These are phyloP conservation scores for Bryconaethiops microstoma DNA, from an alignment of 2,797 vertebrate species.

Conservation along the genomic window DNA sequence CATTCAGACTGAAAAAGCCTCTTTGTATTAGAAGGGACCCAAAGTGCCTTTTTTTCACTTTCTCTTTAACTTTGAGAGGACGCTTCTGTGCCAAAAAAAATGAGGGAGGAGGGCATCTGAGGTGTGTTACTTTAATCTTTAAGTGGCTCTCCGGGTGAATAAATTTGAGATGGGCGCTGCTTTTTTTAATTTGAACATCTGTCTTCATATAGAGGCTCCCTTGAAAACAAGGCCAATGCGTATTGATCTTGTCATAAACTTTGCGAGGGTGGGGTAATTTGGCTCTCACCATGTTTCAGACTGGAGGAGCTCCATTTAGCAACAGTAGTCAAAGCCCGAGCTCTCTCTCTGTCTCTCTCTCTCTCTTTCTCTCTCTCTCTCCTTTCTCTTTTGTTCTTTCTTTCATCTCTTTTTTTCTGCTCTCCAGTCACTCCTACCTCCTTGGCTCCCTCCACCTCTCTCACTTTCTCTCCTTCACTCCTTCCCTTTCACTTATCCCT, in stretches of 20 bases:
- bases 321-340: slow-evolving; percentile 46
- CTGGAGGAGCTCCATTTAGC: slow-evolving; percentile 48
- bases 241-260: slow-evolving; percentile 63
- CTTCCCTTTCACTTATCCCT: neutral
- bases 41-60: slow-evolving; percentile 33
- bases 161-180: slow-evolving; percentile 39
- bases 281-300: slow-evolving; percentile 49
- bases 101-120: neutral
- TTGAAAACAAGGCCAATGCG: slow-evolving; percentile 50
- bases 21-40: slow-evolving; percentile 32
- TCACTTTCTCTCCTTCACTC: no score
- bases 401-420: neutral
- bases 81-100: neutral
- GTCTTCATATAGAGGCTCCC: slow-evolving; percentile 55
- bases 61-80: slow-evolving; percentile 37
- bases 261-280: slow-evolving; percentile 53
- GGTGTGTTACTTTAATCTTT: slow-evolving; percentile 20
- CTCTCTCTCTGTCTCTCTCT: neutral
- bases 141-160: slow-evolving; percentile 26
- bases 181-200: slow-evolving; percentile 58
- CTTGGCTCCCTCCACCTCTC: neutral
- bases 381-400: neutral
- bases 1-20: slow-evolving; percentile 23
- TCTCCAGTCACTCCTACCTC: no score
- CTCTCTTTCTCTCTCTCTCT: neutral